phyloP scores from a whole-genome alignment of 2,113 vertebrate species.

The Pedetes capensis region DNA sequence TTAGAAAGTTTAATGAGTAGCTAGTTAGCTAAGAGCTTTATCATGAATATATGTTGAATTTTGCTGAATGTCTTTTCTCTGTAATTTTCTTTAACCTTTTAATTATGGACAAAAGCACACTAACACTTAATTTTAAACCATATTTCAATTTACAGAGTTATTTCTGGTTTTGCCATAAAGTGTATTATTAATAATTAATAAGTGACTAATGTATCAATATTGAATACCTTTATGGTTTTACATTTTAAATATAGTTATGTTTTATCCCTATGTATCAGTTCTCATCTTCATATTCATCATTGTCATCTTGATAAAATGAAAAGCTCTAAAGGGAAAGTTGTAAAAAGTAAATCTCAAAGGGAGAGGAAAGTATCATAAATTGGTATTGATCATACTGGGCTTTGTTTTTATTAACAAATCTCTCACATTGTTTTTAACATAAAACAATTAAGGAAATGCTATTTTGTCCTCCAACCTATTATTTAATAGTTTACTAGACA shows the following conservation, averaged over 20 bases:
- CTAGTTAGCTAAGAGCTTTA: not conserved
- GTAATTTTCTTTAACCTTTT: not conserved
- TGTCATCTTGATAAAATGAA: not conserved
- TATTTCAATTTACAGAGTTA: not conserved
- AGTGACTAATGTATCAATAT: not conserved
- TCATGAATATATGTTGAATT: not conserved
- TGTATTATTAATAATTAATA: not conserved
- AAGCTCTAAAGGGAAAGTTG: not conserved
- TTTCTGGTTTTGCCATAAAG: not conserved
- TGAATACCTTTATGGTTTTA: not conserved
- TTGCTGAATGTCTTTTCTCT: not conserved
- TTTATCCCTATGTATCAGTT: not conserved
- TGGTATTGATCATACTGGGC: not conserved
- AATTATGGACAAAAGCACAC: not conserved
- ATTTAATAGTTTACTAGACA: not conserved
- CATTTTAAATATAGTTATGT: not conserved
- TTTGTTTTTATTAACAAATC: constrained; percentile 15
- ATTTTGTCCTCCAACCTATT: not conserved
- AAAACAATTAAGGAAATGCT: not conserved
- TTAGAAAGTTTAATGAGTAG: not conserved
- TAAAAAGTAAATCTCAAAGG: not conserved
- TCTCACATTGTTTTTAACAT: not conserved
- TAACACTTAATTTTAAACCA: not conserved
- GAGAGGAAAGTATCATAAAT: not conserved
- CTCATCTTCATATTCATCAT: not conserved